Conservation (phyloP, 1,140 invertebrate species). For the Drosophila pallidifrons region DNA sequence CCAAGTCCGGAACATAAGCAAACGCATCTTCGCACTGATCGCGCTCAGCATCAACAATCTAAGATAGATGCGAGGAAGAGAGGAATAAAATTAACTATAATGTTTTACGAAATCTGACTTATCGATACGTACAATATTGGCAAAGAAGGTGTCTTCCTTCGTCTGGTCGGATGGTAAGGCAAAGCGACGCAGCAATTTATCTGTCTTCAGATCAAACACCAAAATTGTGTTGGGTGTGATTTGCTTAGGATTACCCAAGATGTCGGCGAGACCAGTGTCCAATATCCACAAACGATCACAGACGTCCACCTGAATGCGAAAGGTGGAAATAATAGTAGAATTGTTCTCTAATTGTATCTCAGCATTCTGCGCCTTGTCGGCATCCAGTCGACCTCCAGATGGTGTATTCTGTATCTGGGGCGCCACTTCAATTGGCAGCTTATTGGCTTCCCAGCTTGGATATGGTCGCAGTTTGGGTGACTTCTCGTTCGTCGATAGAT, state of each 20-base stretch:
- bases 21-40: constrained; percentile 90
- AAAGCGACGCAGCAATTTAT: constrained; percentile 88
- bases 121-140: constrained; percentile 87
- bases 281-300: constrained; percentile 92
- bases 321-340: constrained; percentile 88
- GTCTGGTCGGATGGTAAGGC: constrained; percentile 88
- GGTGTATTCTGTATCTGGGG: constrained; percentile 65
- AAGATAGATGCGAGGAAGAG: background rate
- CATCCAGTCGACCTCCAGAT: constrained; percentile 77
- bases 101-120: background rate
- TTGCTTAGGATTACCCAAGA: constrained; percentile 87
- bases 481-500: constrained; percentile 86
- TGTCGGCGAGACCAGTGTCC: constrained; percentile 90
- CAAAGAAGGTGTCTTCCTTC: constrained; percentile 90
- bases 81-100: background rate
- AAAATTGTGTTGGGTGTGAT: constrained; percentile 88
- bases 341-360: constrained; percentile 85
- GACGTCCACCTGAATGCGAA: constrained; percentile 88
- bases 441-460: constrained; percentile 89
- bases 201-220: constrained; percentile 91
- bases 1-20: constrained; percentile 91
- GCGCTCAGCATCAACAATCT: constrained; percentile 89
- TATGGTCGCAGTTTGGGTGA: constrained; percentile 89
- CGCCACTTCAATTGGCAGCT: constrained; percentile 85
- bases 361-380: constrained; percentile 70